Evolutionary conservation across 23 tunicate species (phyloP).

Genomic region (Diplosoma virens): DNA sequence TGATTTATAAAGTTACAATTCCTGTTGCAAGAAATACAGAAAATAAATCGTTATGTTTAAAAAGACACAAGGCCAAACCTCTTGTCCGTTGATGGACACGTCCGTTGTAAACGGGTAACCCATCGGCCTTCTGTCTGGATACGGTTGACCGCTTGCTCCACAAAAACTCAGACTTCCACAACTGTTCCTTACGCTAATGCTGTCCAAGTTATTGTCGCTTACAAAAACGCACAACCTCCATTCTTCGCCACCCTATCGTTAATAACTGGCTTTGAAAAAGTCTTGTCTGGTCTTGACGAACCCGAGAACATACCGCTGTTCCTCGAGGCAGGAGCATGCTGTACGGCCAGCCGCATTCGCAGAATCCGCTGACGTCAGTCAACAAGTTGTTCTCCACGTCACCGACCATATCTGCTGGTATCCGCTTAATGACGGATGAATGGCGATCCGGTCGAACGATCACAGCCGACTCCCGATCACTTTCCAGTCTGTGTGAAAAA

Average conservation of each 20-base stretch:
- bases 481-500: constrained; percentile 47
- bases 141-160: constrained; percentile 59
- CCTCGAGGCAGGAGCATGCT: constrained; percentile 88
- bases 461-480: constrained; percentile 36
- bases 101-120: constrained; percentile 79
- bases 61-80: too few relatives aligned
- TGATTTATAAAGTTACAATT: too few relatives aligned
- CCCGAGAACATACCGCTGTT: constrained; percentile 40
- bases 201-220: constrained; percentile 70
- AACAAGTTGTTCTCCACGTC: constrained; percentile 31
- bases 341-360: constrained; percentile 91
- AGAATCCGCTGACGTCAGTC: constrained; percentile 40
- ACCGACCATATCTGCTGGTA: constrained; percentile 29
- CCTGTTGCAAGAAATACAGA: too few relatives aligned
- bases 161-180: constrained; percentile 95
- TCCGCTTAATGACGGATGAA: constrained; percentile 78
- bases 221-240: constrained; percentile 72
- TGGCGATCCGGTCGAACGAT: constrained; percentile 65
- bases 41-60: too few relatives aligned
- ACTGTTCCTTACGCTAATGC: constrained; percentile 39
- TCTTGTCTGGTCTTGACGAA: neutral
- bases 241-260: constrained; percentile 54
- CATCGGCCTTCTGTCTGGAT: constrained; percentile 74
- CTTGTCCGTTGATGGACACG: constrained; percentile 26
- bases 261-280: neutral